Evolutionary conservation across 2,888 invertebrate species (phyloP).

Genomic region (Spicauda simplicius): DNA sequence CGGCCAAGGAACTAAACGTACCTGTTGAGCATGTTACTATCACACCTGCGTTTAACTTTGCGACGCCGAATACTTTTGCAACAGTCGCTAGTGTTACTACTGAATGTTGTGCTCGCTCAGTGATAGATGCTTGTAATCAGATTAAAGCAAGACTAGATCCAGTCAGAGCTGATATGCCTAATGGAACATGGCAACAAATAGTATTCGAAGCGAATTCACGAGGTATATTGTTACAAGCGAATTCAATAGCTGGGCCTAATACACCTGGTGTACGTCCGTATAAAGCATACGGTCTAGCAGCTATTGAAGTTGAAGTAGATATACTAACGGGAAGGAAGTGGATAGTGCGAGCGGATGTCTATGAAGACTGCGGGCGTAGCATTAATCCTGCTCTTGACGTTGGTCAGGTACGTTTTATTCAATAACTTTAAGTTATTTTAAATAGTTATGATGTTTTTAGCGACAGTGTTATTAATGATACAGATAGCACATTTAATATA

Average conservation of each 20-base stretch:
- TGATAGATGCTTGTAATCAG: constrained; percentile 83
- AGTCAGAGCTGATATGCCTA: constrained; percentile 14
- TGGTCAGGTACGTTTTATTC: constrained; percentile 18
- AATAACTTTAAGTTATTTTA: too few species aligned
- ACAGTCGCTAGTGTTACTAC: constrained; percentile 87
- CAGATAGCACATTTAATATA: too few species aligned
- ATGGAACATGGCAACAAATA: constrained; percentile 42
- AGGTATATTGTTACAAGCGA: constrained; percentile 56
- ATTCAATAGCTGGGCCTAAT: constrained; percentile 52
- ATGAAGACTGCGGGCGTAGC: constrained; percentile 43
- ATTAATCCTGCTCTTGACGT: constrained; percentile 32
- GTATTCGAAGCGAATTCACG: constrained; percentile 53
- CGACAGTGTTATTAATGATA: too few species aligned
- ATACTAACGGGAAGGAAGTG: constrained; percentile 57
- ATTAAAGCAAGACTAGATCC: constrained; percentile 51
- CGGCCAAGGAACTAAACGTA: constrained; percentile 88
- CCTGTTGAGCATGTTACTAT: constrained; percentile 85
- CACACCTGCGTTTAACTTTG: constrained; percentile 83
- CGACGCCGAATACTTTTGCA: constrained; percentile 85
- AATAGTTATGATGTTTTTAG: too few species aligned
- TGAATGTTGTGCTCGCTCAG: constrained; percentile 82
- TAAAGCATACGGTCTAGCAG: constrained; percentile 54
- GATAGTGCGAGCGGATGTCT: constrained; percentile 56
- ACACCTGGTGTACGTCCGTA: constrained; percentile 55
- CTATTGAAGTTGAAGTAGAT: constrained; percentile 56